A percentile compares a stretch with the other conserved stretches of the same genome.
phyloP scores from a whole-genome alignment of 1,140 invertebrate genomes.

The Melanaphis sacchari region DNA sequence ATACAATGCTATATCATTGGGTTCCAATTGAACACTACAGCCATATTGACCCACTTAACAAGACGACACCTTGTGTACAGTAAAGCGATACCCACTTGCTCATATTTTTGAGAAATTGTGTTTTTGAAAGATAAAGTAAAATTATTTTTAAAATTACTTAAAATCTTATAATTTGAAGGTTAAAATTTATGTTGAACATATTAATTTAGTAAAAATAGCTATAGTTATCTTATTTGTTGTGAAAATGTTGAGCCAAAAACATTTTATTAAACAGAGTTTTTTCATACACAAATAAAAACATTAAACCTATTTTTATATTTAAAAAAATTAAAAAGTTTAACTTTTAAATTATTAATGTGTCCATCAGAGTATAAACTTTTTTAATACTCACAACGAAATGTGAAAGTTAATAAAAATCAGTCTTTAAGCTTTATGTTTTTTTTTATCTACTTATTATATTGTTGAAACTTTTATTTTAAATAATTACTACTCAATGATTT shows the following conservation, averaged over 20 bases:
- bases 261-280: neutral
- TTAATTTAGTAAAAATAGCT: neutral
- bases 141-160: neutral
- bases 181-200: neutral
- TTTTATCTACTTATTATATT: constrained; percentile 8
- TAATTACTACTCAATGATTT: neutral
- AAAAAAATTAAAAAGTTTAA: constrained; percentile 3
- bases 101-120: too few relatives aligned
- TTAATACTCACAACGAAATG: constrained; percentile 2
- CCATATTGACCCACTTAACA: too few relatives aligned
- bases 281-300: neutral
- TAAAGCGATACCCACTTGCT: too few relatives aligned
- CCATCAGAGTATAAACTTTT: neutral
- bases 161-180: neutral
- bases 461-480: constrained; percentile 20
- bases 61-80: too few relatives aligned
- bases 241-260: neutral
- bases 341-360: constrained; percentile 19
- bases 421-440: neutral
- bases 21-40: too few relatives aligned
- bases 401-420: constrained; percentile 20
- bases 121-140: too few relatives aligned
- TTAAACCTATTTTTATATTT: neutral
- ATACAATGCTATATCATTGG: too few relatives aligned
- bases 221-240: neutral